phyloP scores from a whole-genome alignment of 1,140 invertebrate species.

The Epicauta chinensis region DNA sequence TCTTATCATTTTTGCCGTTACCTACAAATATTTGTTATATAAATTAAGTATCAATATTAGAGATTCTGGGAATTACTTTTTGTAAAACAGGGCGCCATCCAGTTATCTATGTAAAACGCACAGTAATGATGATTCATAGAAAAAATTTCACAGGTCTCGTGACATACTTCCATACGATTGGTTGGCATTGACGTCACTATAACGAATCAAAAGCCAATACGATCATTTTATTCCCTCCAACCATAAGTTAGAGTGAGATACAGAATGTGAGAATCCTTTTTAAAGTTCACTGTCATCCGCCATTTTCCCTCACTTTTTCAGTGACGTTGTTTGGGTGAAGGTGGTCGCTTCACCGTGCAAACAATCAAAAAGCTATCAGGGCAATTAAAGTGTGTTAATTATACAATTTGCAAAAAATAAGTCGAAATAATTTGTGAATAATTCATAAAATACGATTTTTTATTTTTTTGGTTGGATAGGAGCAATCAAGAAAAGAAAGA shows the following conservation, averaged over 20 bases:
- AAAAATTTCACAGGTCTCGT: constrained; percentile 4
- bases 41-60: too few relatives aligned
- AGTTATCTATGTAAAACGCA: background rate
- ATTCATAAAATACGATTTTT: too few relatives aligned
- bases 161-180: constrained; percentile 3
- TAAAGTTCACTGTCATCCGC: constrained; percentile 7
- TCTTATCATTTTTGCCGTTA: too few relatives aligned
- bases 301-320: constrained; percentile 2
- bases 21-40: too few relatives aligned
- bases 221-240: background rate
- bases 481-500: too few relatives aligned
- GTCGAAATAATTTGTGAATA: too few relatives aligned
- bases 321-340: background rate
- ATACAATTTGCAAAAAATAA: too few relatives aligned
- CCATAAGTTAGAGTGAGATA: constrained; percentile 1
- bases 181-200: background rate
- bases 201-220: constrained; percentile 8
- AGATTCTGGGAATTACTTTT: too few relatives aligned
- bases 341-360: background rate
- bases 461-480: too few relatives aligned
- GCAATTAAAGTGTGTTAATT: too few relatives aligned
- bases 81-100: too few relatives aligned
- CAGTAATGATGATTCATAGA: constrained; percentile 12
- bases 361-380: too few relatives aligned
- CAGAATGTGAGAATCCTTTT: background rate